phyloP scores from a whole-genome alignment of 2,797 vertebrate genomes.

The Cossypha polioptera region DNA sequence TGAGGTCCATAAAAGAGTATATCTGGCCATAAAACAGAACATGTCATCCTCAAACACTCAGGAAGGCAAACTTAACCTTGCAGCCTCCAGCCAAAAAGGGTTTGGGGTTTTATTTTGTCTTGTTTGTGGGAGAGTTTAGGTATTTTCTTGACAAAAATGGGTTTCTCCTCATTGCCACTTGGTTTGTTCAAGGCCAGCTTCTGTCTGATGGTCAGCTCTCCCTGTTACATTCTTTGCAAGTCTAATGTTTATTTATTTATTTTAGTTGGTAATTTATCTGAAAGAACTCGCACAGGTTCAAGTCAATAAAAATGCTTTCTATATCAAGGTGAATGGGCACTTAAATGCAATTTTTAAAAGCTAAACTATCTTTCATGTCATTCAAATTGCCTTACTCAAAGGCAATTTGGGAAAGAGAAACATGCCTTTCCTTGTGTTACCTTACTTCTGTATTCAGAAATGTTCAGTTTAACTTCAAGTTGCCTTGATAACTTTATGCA shows the following conservation, averaged over 20 bases:
- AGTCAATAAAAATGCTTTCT: background rate
- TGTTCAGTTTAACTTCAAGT: background rate
- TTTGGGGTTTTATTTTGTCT: background rate
- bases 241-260: background rate
- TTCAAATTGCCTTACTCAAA: background rate
- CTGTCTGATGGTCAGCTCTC: background rate
- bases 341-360: background rate
- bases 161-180: background rate
- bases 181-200: background rate
- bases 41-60: background rate
- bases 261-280: constrained; percentile 9
- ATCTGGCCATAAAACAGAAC: background rate
- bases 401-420: background rate
- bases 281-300: background rate
- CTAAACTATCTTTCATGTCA: background rate
- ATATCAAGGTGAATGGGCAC: background rate
- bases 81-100: background rate
- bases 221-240: background rate
- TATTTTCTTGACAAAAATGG: background rate
- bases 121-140: background rate
- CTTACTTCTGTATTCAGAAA: constrained; percentile 23
- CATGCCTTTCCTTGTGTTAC: background rate
- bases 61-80: background rate
- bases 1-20: background rate
- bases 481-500: constrained; percentile 18